phyloP scores from a whole-genome alignment of 2,797 vertebrate species.

The Falco cherrug region DNA sequence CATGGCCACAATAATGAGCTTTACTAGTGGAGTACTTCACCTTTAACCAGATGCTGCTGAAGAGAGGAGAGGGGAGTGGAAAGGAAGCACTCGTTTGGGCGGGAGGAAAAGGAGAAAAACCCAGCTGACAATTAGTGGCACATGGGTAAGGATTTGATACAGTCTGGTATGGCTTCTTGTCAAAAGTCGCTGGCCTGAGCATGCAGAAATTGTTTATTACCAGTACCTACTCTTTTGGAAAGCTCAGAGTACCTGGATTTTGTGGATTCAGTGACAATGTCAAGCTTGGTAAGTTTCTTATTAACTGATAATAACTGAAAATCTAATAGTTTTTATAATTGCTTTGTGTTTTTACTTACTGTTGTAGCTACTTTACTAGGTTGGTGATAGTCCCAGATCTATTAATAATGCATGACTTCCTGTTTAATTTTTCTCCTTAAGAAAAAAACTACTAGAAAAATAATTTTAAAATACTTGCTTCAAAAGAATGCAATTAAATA shows the following conservation, averaged over 20 bases:
- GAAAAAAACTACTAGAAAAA: neutral
- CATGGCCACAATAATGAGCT: neutral
- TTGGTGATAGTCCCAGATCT: neutral
- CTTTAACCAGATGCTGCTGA: neutral
- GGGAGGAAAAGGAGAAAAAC: neutral
- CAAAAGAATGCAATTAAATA: neutral
- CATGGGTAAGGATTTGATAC: neutral
- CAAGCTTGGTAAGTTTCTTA: neutral
- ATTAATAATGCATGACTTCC: neutral
- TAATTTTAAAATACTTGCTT: neutral
- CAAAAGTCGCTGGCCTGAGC: neutral
- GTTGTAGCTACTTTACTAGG: neutral
- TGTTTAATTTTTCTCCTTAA: neutral
- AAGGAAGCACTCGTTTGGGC: neutral
- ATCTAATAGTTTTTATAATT: neutral
- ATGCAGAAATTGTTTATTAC: neutral
- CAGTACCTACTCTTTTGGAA: neutral
- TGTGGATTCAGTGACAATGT: neutral
- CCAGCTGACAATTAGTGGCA: neutral
- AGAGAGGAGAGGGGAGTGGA: neutral
- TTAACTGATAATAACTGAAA: neutral
- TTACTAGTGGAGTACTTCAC: neutral
- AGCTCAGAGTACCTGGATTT: neutral
- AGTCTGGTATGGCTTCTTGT: neutral
- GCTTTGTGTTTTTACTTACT: neutral